Evolutionary conservation across 1,140 invertebrate genomes (phyloP), one percentile per base, ranked within the genome.

Genomic region (Hyles vespertilio): DNA sequence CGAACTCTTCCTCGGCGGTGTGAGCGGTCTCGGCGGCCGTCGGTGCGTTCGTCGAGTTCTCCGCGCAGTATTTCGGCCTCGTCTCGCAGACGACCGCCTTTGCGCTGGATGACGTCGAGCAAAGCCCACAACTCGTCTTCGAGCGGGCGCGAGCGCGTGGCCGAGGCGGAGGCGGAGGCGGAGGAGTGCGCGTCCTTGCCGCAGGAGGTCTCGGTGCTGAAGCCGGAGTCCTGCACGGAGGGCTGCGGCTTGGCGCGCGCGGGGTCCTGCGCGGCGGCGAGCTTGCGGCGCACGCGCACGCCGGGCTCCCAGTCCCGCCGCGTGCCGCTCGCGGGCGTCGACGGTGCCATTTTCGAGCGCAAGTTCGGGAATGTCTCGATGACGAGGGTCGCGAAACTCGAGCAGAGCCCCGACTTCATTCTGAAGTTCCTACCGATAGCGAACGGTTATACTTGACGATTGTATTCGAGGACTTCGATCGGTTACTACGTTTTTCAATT

Each of bases 341-440:
- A 87, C 60, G 81, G 82, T 61, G 81, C 77, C 93, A 96, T 93
- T 91, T 96, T 96, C 72, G 93, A 93, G 77, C 95, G 93, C 75
- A 96, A 92, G 90, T 96, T 95, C 67, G 96, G 96, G 90, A 96
- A 96, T 64, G 95, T 95, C 92, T 96, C 95, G 91, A 96, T 95
- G 91, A 97, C 95, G 91, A 96, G 92, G 92, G 89, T 96, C 95
- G 89, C 95, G 94, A 84, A 97, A 97, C 88, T 96, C 95, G 84
- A 96, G 92, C 60, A 97, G 87, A 62, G 95, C 95, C 51, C 95
- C 95, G 88, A 97, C 95, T 90, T 96, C 95, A 94, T 96, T 94
- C 92, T 96, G 95, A 79, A 96, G 91, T 91, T 96, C 95, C 92
- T 94, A 91, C 11, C 45, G 3, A 44, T 51, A 46, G 40, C 10